Evolutionary conservation across 2,797 vertebrate genomes (phyloP).

Genomic region (Schizothorax lantsangensis): DNA sequence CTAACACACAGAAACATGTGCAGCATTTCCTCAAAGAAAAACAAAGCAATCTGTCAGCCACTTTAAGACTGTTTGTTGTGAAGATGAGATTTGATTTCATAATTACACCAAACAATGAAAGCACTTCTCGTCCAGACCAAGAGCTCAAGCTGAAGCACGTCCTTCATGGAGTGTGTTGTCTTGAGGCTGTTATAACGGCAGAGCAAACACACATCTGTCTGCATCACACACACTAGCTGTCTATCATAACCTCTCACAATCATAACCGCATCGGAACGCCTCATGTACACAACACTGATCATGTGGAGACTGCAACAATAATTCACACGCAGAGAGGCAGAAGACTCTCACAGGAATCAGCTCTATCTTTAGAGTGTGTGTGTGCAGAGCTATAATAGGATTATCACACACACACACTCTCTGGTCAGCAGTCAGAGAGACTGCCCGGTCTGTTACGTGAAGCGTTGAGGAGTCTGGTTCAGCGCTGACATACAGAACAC

Average conservation of each 20-base stretch:
- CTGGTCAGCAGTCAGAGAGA: neutral
- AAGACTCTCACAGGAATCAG: constrained; percentile 2
- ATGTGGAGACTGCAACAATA: neutral
- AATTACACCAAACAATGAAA: neutral
- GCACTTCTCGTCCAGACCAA: neutral
- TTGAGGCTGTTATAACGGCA: neutral
- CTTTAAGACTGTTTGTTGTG: neutral
- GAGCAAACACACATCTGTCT: neutral
- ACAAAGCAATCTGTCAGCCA: neutral
- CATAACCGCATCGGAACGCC: neutral
- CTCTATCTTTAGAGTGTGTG: constrained; percentile 4
- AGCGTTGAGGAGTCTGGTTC: neutral
- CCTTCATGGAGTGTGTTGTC: neutral
- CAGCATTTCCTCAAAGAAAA: neutral
- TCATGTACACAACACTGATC: constrained; percentile 8
- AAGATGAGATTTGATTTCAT: constrained; percentile 5
- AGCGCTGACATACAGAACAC: neutral
- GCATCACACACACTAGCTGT: neutral
- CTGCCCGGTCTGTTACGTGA: neutral
- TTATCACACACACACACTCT: neutral
- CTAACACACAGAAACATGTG: neutral
- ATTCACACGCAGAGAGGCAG: neutral
- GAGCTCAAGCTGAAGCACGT: neutral
- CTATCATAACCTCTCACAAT: neutral
- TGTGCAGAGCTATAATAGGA: constrained; percentile 20